Evolutionary conservation across 2,797 vertebrate species (phyloP), one percentile per base, ranked within the genome.

Genomic region (Fratercula arctica): DNA sequence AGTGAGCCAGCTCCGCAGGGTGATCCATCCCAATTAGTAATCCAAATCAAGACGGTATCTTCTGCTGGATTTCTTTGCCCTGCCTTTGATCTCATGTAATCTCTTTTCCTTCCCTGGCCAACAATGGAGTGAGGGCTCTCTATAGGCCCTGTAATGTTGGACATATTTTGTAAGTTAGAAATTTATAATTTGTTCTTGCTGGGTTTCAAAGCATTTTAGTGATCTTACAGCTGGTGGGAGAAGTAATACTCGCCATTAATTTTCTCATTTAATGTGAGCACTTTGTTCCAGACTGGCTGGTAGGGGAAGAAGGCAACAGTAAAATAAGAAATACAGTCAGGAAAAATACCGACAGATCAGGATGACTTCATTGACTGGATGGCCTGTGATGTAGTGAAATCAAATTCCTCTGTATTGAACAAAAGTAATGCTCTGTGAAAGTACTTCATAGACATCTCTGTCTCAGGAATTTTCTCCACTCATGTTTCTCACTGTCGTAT

Each of bases 261-360:
- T 87, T 87, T 81, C 51, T 70, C n/a, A 41, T 81, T 67, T 90
- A 77, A 60, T 16, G 29, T 54, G 64, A 73, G 20, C 8, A 5
- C 10, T 72, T 93, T 70, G 29, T 61, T 91, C 73, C 57, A 50
- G 45, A 35, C n/a, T 57, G 26, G 16, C 53, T 72, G 60, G 29
- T 46, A 54, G 41, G 37, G 25, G 57, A 68, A 56, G 57, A 67
- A 78, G 9, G 37, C 69, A 86, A 37, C 57, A 83, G 18, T 24
- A 57, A 87, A 93, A 69, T 41, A 87, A 77, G 63, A 95, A 95
- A 77, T 61, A 31, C 11, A 74, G 56, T 29, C 56, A 74, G 60
- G 43, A 80, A 73, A 88, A 85, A 83, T 56, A 50, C 77, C 87
- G 85, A 80, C 37, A 63, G 31, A 54, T 77, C 35, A 70, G 72